phyloP scores from a whole-genome alignment of 2,113 vertebrate genomes.

The Azemiops feae region DNA sequence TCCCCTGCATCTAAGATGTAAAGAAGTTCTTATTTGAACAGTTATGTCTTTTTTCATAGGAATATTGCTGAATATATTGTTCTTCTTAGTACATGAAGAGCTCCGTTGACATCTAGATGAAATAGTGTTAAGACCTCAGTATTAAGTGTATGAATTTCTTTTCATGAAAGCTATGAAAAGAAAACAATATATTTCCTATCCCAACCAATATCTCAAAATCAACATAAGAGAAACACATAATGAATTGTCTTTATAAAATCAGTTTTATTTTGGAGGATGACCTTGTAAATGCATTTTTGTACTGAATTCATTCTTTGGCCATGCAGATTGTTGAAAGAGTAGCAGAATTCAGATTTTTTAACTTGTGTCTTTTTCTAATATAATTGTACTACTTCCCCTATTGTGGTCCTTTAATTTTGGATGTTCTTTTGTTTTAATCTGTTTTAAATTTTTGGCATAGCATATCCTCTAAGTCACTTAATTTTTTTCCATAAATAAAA shows the following conservation, averaged over 20 bases:
- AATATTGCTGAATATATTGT: not conserved
- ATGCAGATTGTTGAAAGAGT: constrained; percentile 38
- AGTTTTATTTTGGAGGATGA: constrained; percentile 45
- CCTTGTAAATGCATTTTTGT: constrained; percentile 47
- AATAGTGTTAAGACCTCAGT: constrained; percentile 8
- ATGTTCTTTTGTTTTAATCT: constrained; percentile 32
- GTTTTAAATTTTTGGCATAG: constrained; percentile 46
- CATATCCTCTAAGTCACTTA: constrained; percentile 37
- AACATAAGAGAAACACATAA: constrained; percentile 18
- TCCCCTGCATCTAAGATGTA: not conserved
- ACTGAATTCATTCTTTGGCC: constrained; percentile 46
- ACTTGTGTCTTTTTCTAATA: constrained; percentile 48
- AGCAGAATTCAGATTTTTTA: constrained; percentile 18
- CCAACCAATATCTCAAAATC: constrained; percentile 17
- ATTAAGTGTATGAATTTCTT: constrained; percentile 12
- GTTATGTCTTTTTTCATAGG: not conserved
- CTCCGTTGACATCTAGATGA: not conserved
- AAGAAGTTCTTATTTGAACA: not conserved
- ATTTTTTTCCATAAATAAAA: constrained; percentile 19
- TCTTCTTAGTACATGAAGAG: constrained; percentile 7
- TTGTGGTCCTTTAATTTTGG: constrained; percentile 1
- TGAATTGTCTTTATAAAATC: constrained; percentile 42
- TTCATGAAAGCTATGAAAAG: constrained; percentile 4
- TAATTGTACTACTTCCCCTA: constrained; percentile 22
- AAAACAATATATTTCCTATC: constrained; percentile 3